phyloP scores from a whole-genome alignment of 1,140 invertebrate genomes.

The Drosophila sechellia region DNA sequence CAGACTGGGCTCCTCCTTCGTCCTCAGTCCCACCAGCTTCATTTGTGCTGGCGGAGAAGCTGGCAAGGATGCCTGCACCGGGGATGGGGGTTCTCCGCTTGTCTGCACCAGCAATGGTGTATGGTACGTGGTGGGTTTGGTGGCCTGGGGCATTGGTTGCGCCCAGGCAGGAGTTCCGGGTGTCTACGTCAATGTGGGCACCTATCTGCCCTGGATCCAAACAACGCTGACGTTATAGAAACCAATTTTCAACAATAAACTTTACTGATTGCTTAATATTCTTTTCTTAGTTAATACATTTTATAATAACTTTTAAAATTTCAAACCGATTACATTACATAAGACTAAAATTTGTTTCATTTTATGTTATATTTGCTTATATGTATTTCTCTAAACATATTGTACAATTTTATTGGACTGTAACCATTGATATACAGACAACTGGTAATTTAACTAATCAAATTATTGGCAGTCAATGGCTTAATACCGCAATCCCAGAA shows the following conservation, averaged over 20 bases:
- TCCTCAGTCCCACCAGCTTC: conserved; percentile 88
- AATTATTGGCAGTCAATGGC: not conserved
- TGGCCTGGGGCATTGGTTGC: conserved; percentile 91
- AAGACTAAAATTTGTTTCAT: not conserved
- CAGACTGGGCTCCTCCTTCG: conserved; percentile 87
- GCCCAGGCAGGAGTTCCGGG: conserved; percentile 87
- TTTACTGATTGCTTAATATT: not conserved
- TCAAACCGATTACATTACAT: not conserved
- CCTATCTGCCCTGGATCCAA: conserved; percentile 88
- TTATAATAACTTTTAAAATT: not conserved
- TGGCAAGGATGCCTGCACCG: conserved; percentile 91
- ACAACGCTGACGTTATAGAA: conserved; percentile 65
- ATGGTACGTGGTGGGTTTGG: conserved; percentile 88
- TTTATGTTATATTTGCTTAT: not conserved
- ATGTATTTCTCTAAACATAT: not conserved
- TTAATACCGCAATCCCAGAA: conserved; percentile 63
- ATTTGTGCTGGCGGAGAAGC: conserved; percentile 91
- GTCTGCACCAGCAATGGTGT: conserved; percentile 88
- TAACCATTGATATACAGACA: not conserved
- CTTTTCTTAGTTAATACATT: not conserved
- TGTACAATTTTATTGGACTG: not conserved
- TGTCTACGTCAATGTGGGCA: conserved; percentile 89
- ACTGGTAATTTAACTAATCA: not conserved
- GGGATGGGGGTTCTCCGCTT: conserved; percentile 91
- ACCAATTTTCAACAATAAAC: not conserved